Evolutionary conservation across 2,888 invertebrate species (phyloP).

Genomic region (Melipona bicolor): DNA sequence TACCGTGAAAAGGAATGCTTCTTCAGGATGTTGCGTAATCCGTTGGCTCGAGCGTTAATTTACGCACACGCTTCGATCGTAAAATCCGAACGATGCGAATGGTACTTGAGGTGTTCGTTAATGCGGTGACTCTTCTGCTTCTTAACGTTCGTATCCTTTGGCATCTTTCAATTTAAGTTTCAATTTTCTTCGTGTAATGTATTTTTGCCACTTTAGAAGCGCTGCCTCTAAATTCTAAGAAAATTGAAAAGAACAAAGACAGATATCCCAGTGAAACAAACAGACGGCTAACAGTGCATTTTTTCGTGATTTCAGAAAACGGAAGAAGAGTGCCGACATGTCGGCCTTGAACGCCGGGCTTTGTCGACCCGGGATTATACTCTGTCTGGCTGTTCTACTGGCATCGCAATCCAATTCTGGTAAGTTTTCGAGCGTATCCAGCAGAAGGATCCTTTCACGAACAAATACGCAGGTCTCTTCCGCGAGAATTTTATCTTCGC

Average conservation of each 20-base stretch:
- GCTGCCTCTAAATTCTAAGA: neutral
- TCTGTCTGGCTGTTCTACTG: slow-evolving; percentile 78
- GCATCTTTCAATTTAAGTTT: neutral
- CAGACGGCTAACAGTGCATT: neutral
- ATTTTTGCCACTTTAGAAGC: neutral
- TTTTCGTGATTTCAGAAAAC: slow-evolving; percentile 66
- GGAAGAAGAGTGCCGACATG: slow-evolving; percentile 85
- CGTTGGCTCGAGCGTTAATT: neutral
- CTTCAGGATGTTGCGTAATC: neutral
- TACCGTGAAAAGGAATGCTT: neutral
- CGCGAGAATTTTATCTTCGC: slow-evolving; percentile 45
- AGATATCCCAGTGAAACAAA: neutral
- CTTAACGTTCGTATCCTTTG: neutral
- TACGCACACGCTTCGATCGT: neutral
- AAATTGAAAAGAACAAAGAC: neutral
- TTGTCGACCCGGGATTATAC: slow-evolving; percentile 83
- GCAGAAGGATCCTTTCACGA: slow-evolving; percentile 20
- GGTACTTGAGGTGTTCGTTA: neutral
- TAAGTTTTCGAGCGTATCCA: slow-evolving; percentile 70
- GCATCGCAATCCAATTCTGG: slow-evolving; percentile 79
- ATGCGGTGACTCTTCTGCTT: neutral
- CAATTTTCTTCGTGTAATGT: neutral
- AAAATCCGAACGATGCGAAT: neutral
- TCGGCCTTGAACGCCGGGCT: slow-evolving; percentile 86
- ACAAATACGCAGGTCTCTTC: slow-evolving; percentile 2